Percentiles rank a stretch among this genome's conserved stretches.
These are phyloP conservation scores for Zenarchopterus dispar DNA, from an alignment of 2,797 vertebrate genomes.

Conservation along the genomic window DNA sequence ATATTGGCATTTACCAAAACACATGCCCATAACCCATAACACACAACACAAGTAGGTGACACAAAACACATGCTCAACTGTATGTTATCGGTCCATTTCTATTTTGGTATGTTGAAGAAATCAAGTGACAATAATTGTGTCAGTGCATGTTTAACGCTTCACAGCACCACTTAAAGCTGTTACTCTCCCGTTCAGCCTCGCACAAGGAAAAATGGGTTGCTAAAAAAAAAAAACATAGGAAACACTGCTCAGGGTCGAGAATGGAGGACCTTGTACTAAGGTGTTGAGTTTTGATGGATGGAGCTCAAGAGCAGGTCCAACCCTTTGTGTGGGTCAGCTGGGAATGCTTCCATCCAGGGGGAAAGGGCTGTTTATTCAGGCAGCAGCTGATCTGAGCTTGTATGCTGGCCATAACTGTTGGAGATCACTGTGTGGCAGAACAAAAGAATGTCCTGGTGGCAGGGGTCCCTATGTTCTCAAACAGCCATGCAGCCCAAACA, in stretches of 20 bases:
- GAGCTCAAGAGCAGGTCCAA: constrained; percentile 19
- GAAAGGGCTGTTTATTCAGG: constrained; percentile 45
- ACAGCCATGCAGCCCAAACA: constrained; percentile 28
- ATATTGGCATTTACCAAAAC: background rate
- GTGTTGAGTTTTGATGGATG: constrained; percentile 37
- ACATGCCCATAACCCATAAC: no score
- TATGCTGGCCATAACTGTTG: constrained; percentile 41
- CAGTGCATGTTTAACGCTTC: constrained; percentile 56
- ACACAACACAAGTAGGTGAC: background rate
- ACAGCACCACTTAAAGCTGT: constrained; percentile 34
- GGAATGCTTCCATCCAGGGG: constrained; percentile 8
- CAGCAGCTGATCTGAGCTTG: constrained; percentile 52
- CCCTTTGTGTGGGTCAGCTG: constrained; percentile 29
- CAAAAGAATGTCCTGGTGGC: background rate
- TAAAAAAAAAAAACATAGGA: background rate
- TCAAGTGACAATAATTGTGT: constrained; percentile 60
- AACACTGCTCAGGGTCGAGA: background rate
- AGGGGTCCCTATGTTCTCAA: constrained; percentile 22
- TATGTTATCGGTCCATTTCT: constrained; percentile 22
- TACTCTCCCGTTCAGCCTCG: constrained; percentile 36
- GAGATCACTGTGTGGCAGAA: constrained; percentile 10
- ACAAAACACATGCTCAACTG: constrained; percentile 11
- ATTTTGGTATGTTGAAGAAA: constrained; percentile 55
- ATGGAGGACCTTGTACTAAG: constrained; percentile 17
- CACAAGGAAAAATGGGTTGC: constrained; percentile 6